phyloP scores from a whole-genome alignment of 1,140 invertebrate genomes.

The Cyclargus thomasi region DNA sequence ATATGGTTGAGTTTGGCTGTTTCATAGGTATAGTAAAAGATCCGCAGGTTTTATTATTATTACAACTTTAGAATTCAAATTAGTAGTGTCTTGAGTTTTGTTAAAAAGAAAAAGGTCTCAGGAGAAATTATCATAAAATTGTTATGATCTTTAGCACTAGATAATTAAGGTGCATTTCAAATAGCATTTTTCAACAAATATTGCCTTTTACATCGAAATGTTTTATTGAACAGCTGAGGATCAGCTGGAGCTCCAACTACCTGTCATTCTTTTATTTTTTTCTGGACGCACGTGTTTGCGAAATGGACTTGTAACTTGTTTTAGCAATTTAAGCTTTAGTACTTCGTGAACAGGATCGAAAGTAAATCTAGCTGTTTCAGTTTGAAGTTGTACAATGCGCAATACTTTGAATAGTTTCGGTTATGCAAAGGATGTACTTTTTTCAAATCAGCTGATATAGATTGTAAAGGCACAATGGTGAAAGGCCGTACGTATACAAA shows the following conservation, averaged over 20 bases:
- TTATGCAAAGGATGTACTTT: conserved; percentile 28
- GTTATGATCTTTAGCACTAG: background rate
- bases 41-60: background rate
- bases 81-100: conserved; percentile 12
- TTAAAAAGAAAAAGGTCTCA: background rate
- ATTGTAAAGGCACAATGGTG: conserved; percentile 16
- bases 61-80: conserved; percentile 15
- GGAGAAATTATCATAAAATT: background rate
- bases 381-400: background rate
- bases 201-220: conserved; percentile 9
- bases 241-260: conserved; percentile 41
- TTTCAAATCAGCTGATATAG: conserved; percentile 30
- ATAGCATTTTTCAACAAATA: background rate
- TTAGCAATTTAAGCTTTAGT: conserved; percentile 20
- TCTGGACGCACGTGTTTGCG: conserved; percentile 32
- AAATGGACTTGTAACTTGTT: conserved; percentile 25
- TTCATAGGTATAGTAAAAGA: background rate
- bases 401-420: conserved; percentile 20
- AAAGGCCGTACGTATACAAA: conserved; percentile 18
- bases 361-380: background rate
- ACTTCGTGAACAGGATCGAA: background rate
- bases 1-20: no score
- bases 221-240: conserved; percentile 38
- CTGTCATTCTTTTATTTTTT: conserved; percentile 41
- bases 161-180: conserved; percentile 13